These are phyloP conservation scores for Augochlorella aurata DNA, from an alignment of 2,888 invertebrate genomes.

Conservation along the genomic window DNA sequence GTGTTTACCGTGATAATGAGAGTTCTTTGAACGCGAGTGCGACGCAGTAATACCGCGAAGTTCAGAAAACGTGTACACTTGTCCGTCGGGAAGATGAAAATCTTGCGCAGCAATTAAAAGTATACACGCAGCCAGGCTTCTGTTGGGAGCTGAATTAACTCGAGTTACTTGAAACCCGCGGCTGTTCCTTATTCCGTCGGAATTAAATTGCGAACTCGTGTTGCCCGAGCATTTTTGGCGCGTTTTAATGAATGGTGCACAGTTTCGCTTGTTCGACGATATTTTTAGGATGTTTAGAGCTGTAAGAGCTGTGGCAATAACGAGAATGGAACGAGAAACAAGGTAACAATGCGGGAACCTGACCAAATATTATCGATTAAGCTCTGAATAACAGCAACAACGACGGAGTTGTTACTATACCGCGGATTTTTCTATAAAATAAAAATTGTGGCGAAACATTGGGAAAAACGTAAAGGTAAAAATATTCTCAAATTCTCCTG, in stretches of 20 bases:
- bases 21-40: neutral
- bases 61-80: neutral
- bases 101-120: slow-evolving; percentile 17
- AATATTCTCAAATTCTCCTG: no score
- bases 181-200: neutral
- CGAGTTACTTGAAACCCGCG: neutral
- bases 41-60: neutral
- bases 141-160: neutral
- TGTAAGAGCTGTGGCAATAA: neutral
- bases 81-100: neutral
- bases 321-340: neutral
- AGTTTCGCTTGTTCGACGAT: neutral
- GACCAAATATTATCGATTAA: no score
- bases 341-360: neutral
- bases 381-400: no score
- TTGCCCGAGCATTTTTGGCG: neutral
- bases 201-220: neutral
- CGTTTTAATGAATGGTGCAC: neutral
- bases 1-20: neutral
- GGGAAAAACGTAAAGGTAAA: no score
- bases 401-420: neutral
- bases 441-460: no score
- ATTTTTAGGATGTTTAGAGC: neutral
- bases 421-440: no score
- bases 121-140: neutral